phyloP scores from a whole-genome alignment of 2,797 vertebrate genomes.

The Pseudocheirus occidentalis region DNA sequence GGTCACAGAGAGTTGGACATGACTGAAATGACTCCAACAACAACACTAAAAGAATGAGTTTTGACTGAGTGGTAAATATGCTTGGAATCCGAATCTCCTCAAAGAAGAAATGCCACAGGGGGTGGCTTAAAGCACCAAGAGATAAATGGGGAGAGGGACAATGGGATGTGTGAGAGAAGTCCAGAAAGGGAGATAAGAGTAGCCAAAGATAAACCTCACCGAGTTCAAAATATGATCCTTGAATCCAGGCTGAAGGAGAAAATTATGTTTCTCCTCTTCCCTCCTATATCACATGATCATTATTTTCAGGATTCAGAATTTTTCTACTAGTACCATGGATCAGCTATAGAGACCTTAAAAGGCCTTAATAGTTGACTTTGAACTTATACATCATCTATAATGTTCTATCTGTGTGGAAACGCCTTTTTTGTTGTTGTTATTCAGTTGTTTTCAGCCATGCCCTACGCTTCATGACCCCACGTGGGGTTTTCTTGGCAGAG shows the following conservation, averaged over 20 bases:
- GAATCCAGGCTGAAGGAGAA: not conserved
- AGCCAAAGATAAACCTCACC: not conserved
- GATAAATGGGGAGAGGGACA: not conserved
- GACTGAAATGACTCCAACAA: not conserved
- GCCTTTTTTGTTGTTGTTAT: not conserved
- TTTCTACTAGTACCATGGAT: not conserved
- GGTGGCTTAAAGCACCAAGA: not conserved
- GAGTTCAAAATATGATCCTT: not conserved
- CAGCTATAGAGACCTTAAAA: not conserved
- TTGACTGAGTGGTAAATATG: not conserved
- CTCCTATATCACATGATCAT: not conserved
- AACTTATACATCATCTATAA: not conserved
- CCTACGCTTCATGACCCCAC: not conserved
- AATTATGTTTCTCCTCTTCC: not conserved
- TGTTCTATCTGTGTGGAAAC: not conserved
- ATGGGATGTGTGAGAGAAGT: not conserved
- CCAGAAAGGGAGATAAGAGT: constrained; percentile 14
- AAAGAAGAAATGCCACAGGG: not conserved
- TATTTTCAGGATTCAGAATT: not conserved
- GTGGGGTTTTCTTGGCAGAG: not conserved
- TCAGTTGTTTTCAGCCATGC: not conserved
- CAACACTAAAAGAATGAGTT: not conserved
- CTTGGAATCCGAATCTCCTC: not conserved
- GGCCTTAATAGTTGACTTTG: not conserved
- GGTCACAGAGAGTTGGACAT: not conserved